These are phyloP conservation scores for Chaenogobius annularis DNA, from an alignment of 2,113 vertebrate genomes.

Conservation along the genomic window DNA sequence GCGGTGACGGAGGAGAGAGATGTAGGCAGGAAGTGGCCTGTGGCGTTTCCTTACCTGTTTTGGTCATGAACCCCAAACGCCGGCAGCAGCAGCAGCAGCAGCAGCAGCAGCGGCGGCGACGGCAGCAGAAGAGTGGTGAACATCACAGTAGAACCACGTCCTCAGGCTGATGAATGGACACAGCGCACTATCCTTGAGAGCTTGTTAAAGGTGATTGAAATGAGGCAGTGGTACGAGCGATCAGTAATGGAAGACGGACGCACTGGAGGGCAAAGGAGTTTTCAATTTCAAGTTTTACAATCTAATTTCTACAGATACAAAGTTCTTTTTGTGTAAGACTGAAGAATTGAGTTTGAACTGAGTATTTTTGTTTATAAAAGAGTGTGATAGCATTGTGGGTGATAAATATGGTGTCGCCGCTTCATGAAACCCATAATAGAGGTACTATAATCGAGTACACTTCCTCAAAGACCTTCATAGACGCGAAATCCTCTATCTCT, in stretches of 20 bases:
- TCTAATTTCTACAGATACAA: constrained; percentile 9
- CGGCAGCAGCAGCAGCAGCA: constrained; percentile 38
- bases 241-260: constrained; percentile 34
- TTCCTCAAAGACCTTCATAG: too few species aligned
- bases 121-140: constrained; percentile 36
- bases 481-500: too few species aligned
- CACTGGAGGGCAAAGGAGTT: constrained; percentile 31
- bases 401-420: too few species aligned
- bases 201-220: constrained; percentile 76
- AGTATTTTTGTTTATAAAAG: background rate
- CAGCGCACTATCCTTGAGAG: constrained; percentile 64
- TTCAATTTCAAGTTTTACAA: constrained; percentile 34
- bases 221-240: constrained; percentile 34
- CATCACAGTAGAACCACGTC: constrained; percentile 48
- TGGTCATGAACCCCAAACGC: constrained; percentile 31
- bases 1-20: constrained; percentile 37
- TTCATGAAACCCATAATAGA: too few species aligned
- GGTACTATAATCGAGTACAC: too few species aligned
- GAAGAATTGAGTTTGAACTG: background rate
- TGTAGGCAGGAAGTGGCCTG: constrained; percentile 55
- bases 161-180: constrained; percentile 66
- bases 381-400: too few species aligned
- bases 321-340: constrained; percentile 12
- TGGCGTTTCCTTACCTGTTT: constrained; percentile 50
- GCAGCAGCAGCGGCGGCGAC: constrained; percentile 7